Evolutionary conservation across 2,888 invertebrate genomes (phyloP), one percentile per base, ranked within the genome.

Genomic region (Synanthedon andrenaeformis): DNA sequence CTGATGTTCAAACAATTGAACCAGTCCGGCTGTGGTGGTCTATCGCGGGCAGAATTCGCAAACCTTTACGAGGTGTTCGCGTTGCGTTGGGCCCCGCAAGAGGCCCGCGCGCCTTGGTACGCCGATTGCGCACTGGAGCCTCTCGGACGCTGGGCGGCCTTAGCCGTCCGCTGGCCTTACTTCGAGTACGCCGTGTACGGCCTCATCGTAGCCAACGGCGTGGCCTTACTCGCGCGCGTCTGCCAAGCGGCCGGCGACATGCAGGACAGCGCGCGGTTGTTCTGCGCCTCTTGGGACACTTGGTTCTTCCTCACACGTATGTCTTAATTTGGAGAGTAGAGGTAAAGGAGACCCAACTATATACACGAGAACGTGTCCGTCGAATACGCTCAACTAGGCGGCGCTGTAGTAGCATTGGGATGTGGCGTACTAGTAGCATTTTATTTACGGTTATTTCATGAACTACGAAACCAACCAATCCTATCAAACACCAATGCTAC

Each of bases 1-100:
- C 82, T 96, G 59, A 93, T 93, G 89, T 96, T 94, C 82, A 93
- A 93, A 71, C 91, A 93, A 56, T 83, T 96, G 60, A 94, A 96
- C 76, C 81, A 85, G 42, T 90, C 92, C 0, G 89, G 89, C 4
- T 89, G 89, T 6, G 94, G 94, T 3, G 87, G 89, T 1, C 78
- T 96, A 41, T 90, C 89, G 10, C 83, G 91, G 54, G 90, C 92
- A 14, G 95, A 96, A 79, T 96, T 96, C 79, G 74, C 77, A 4
- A 76, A 76, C 63, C 54, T 85, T 55, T 86, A 83, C 65, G 94
- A 95, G 59, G 91, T 92, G 53, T 89, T 91, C 52, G 91, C 91
- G 58, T 81, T 95, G 52, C 89, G 90, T 58, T 96, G 96, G 96
- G 91, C 91, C 61, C 85, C 90, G 48, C 92, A 92, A 70, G 89